phyloP scores from a whole-genome alignment of 1,140 invertebrate genomes.

The Homarus americanus region DNA sequence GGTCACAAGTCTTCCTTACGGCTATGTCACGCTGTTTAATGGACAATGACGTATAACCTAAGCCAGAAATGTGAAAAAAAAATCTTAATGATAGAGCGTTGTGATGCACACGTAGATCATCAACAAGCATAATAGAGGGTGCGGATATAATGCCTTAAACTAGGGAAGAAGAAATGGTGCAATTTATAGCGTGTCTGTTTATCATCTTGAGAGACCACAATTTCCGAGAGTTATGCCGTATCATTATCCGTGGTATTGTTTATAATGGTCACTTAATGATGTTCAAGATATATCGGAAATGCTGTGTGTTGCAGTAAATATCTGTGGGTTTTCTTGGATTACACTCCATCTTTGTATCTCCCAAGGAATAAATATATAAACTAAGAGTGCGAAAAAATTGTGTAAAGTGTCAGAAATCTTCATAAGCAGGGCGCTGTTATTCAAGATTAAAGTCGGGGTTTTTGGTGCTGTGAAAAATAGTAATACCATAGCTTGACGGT shows the following conservation, averaged over 20 bases:
- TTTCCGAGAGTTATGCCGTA: constrained; percentile 18
- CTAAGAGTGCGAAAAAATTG: background rate
- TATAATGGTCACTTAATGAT: constrained; percentile 47
- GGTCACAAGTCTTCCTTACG: background rate
- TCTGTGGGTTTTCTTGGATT: background rate
- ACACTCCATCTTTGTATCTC: background rate
- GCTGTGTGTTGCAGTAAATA: background rate
- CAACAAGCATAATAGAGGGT: constrained; percentile 30
- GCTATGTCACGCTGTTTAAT: constrained; percentile 22
- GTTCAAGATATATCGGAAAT: background rate
- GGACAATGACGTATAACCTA: constrained; percentile 5
- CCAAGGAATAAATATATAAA: background rate
- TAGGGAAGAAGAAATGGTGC: constrained; percentile 21
- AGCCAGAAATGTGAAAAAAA: constrained; percentile 1
- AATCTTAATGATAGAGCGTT: constrained; percentile 41
- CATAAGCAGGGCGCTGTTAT: background rate
- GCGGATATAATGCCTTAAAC: constrained; percentile 27
- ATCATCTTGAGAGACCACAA: constrained; percentile 34
- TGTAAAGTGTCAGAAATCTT: background rate
- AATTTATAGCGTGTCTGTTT: constrained; percentile 25
- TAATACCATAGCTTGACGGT: background rate
- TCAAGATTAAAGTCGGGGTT: background rate
- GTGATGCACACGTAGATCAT: constrained; percentile 47
- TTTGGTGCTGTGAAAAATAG: background rate
- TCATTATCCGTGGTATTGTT: constrained; percentile 41